Evolutionary conservation across 2,113 vertebrate genomes (phyloP).

Genomic region (Bothrops jararaca): DNA sequence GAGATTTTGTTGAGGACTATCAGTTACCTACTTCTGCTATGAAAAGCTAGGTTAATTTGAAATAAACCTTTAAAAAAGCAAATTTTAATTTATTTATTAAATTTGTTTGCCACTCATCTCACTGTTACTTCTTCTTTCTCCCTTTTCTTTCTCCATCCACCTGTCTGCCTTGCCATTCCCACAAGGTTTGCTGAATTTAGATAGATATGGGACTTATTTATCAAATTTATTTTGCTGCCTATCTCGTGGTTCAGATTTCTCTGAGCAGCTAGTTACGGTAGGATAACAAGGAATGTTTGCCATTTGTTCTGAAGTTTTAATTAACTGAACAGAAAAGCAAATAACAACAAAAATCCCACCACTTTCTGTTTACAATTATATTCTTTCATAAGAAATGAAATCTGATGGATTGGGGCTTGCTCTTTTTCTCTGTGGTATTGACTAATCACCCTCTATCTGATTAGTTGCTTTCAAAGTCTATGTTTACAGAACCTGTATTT

Average conservation of each 20-base stretch:
- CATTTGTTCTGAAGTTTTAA: conserved; percentile 27
- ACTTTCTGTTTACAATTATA: conserved; percentile 12
- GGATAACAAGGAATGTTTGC: conserved; percentile 3
- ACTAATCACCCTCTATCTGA: background rate
- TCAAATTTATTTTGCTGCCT: background rate
- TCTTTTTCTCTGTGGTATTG: conserved; percentile 4
- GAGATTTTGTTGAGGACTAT: background rate
- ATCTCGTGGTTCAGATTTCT: background rate
- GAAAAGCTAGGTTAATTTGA: background rate
- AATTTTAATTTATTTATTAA: background rate
- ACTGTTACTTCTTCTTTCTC: background rate
- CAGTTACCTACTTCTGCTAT: background rate
- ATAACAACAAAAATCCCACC: background rate
- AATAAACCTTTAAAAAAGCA: background rate
- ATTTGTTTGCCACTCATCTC: background rate
- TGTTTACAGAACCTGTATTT: background rate
- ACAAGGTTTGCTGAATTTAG: background rate
- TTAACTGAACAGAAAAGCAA: background rate
- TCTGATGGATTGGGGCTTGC: background rate
- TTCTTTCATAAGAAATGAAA: conserved; percentile 3
- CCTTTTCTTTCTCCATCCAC: background rate
- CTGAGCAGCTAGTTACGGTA: background rate
- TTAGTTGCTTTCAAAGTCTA: background rate
- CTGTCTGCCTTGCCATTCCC: background rate
- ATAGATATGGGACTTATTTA: background rate